Evolutionary conservation across 1,140 invertebrate species (phyloP).

Genomic region (Pseudobourletiella spinata): DNA sequence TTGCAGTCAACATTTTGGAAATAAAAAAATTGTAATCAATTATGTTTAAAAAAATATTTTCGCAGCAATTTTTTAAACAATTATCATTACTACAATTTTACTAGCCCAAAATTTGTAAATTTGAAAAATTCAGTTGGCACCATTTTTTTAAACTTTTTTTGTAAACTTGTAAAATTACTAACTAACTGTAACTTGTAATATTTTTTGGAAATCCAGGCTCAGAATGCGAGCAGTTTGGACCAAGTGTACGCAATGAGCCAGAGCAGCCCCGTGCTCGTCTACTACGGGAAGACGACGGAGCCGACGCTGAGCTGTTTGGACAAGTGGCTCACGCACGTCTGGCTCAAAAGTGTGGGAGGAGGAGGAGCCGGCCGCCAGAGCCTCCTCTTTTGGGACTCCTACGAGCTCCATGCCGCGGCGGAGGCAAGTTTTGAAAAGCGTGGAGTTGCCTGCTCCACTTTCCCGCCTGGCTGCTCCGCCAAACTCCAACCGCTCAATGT

Average conservation of each 20-base stretch:
- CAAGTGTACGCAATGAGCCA: constrained; percentile 17
- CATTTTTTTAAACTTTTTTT: too few species aligned
- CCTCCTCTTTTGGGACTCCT: constrained; percentile 31
- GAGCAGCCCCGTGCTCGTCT: constrained; percentile 27
- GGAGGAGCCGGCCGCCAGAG: constrained; percentile 13
- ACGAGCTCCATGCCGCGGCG: constrained; percentile 20
- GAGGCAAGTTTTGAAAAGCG: neutral
- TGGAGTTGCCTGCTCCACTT: constrained; percentile 3
- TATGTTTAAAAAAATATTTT: too few species aligned
- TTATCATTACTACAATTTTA: too few species aligned
- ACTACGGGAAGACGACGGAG: constrained; percentile 24
- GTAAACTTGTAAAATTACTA: too few species aligned
- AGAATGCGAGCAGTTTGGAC: neutral
- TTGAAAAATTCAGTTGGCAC: too few species aligned
- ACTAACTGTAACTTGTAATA: too few species aligned
- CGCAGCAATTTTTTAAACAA: too few species aligned
- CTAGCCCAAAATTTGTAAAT: too few species aligned
- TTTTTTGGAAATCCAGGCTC: constrained; percentile 6
- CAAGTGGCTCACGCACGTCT: constrained; percentile 29
- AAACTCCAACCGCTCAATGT: constrained; percentile 36
- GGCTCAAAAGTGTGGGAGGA: constrained; percentile 25
- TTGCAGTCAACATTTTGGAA: too few species aligned
- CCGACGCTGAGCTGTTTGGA: constrained; percentile 9
- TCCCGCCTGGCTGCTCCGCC: constrained; percentile 33
- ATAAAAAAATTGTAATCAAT: too few species aligned